Evolutionary conservation across 2,113 vertebrate genomes (phyloP), one percentile per base, ranked within the genome.

Genomic region (Canis aureus): DNA sequence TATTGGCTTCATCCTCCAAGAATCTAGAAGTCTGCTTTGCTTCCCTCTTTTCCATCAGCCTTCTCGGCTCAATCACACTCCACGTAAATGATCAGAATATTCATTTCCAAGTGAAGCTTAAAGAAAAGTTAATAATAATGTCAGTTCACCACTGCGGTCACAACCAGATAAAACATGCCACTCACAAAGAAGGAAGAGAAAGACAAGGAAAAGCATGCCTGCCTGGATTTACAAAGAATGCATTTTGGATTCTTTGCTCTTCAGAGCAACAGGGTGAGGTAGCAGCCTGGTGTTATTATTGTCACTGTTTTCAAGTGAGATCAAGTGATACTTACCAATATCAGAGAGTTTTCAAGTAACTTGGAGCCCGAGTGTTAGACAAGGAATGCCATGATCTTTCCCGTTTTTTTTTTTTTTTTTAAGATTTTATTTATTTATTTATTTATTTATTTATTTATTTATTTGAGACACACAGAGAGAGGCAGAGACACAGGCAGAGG

Each of bases 51-150:
- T 15, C 17, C 49, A 88, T 59, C 15, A 88, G 8, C 13, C 86
- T 66, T 89, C 84, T 85, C 35, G 1, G 85, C 55, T 64, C 13
- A 96, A 80, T 73, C 69, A 91, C 76, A 91, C 29, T 66, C 91
- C 94, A 23, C 35, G 25, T 92, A 85, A 92, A 94, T 84, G 38
- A 96, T 79, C 8, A 92, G 78, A 78, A 81, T 79, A 84, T 32
- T 90, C 38, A 85, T 79, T 95, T 78, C 53, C 60, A 86, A 89
- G 57, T 73, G 53, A 94, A 76, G 13, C 38, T 51, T 62, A 62
- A 3, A 11, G 66, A 78, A 35, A 89, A 79, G 57, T 89, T 10
- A 29, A 17, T 74, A 43, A 23, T 29, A 76, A 32, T 81, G 20
- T 29, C 25, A 43, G 43, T 49, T 92, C 67, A 78, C 60, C 69